These are phyloP conservation scores for Poeciliopsis occidentalis DNA, from an alignment of 2,113 vertebrate species.

Conservation along the genomic window DNA sequence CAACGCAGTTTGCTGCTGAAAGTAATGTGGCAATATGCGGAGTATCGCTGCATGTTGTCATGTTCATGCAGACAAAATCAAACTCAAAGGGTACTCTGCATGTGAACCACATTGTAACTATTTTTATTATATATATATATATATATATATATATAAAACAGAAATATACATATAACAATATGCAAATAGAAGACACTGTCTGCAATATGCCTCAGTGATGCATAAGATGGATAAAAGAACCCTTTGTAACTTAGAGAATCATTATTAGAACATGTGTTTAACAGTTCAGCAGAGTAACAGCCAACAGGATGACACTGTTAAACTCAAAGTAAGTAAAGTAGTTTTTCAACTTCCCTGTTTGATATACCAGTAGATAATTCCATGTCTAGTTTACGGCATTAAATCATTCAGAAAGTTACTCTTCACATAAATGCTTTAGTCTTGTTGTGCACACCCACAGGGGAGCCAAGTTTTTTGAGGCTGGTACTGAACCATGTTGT, in stretches of 20 bases:
- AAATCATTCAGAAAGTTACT: background rate
- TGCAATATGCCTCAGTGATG: background rate
- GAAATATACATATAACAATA: background rate
- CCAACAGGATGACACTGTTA: background rate
- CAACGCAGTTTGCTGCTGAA: conserved; percentile 36
- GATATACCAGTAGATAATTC: background rate
- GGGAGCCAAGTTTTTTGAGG: too few species aligned
- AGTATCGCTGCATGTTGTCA: conserved; percentile 27
- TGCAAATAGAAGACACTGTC: background rate
- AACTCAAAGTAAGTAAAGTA: background rate
- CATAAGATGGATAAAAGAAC: background rate
- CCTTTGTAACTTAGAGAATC: background rate
- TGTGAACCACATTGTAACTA: background rate
- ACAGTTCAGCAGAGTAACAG: background rate
- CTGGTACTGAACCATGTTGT: too few species aligned
- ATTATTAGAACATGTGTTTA: conserved; percentile 5
- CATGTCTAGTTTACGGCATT: background rate
- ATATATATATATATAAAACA: too few species aligned
- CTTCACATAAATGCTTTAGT: too few species aligned
- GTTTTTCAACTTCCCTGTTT: background rate
- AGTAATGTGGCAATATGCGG: conserved; percentile 52
- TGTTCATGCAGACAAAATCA: conserved; percentile 15
- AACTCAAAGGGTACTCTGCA: background rate
- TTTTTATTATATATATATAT: background rate
- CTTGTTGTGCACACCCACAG: too few species aligned